Evolutionary conservation across 1,140 invertebrate genomes (phyloP).

Genomic region (Ceratitis capitata): DNA sequence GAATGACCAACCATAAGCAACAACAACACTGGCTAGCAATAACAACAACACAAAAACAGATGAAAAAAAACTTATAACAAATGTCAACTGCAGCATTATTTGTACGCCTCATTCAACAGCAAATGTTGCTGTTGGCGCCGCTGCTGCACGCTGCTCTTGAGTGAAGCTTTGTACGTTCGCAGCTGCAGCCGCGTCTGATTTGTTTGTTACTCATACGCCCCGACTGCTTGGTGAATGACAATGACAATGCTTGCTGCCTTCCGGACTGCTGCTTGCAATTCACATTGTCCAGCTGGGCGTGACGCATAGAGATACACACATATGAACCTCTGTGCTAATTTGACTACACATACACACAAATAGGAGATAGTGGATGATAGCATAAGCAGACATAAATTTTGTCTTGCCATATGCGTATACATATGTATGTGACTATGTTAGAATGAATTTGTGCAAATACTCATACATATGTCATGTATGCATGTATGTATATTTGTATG

Average conservation of each 20-base stretch:
- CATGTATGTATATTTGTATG: not conserved
- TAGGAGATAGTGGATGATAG: too few species aligned
- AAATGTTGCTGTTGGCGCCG: not conserved
- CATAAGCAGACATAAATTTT: not conserved
- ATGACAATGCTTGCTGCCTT: not conserved
- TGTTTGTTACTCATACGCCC: not conserved
- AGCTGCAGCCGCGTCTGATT: not conserved
- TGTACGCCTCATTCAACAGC: not conserved
- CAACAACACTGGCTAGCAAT: not conserved
- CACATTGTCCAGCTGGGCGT: not conserved
- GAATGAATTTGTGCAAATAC: not conserved
- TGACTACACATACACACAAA: not conserved
- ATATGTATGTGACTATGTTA: not conserved
- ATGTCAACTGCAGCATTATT: not conserved
- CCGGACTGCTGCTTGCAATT: not conserved
- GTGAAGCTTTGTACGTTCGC: too few species aligned
- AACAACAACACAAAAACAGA: not conserved
- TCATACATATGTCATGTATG: too few species aligned
- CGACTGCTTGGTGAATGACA: not conserved
- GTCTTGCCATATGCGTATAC: not conserved
- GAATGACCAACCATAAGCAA: not conserved
- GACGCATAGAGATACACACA: not conserved
- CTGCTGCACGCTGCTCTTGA: too few species aligned
- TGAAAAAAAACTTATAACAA: not conserved
- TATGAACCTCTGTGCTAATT: too few species aligned